Conservation (phyloP, 2,113 vertebrate genomes). For the Clarias magur region DNA sequence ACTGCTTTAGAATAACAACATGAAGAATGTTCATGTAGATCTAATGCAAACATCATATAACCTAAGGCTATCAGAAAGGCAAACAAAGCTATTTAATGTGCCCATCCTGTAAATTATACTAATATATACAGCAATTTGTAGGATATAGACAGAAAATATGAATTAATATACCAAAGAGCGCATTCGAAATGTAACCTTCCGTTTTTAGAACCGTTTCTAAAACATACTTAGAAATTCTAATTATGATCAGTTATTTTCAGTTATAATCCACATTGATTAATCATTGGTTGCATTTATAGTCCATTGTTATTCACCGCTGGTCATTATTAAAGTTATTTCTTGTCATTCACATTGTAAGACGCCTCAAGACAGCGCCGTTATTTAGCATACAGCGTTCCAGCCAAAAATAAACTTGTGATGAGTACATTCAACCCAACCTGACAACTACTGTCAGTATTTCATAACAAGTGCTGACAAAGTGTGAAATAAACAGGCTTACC, state of each 20-base stretch:
- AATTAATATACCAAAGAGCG: neutral
- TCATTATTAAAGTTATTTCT: neutral
- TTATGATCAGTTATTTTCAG: neutral
- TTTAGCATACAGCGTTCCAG: neutral
- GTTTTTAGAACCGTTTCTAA: neutral
- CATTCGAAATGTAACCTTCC: neutral
- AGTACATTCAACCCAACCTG: neutral
- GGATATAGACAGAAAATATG: neutral
- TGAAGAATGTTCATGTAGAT: neutral
- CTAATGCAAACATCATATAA: neutral
- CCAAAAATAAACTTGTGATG: neutral
- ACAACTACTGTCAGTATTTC: constrained; percentile 1
- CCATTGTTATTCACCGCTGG: neutral
- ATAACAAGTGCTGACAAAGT: neutral
- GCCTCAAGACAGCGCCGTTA: neutral
- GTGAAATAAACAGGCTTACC: constrained; percentile 5
- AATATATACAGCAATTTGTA: neutral
- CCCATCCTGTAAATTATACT: neutral
- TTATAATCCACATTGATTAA: neutral
- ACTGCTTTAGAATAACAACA: neutral
- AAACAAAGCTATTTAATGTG: neutral
- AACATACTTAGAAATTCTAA: neutral
- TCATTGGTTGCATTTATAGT: neutral
- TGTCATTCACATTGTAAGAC: neutral
- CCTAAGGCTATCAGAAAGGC: neutral